These are phyloP conservation scores for Netelia virgata DNA, from an alignment of 2,888 invertebrate genomes.

Conservation along the genomic window DNA sequence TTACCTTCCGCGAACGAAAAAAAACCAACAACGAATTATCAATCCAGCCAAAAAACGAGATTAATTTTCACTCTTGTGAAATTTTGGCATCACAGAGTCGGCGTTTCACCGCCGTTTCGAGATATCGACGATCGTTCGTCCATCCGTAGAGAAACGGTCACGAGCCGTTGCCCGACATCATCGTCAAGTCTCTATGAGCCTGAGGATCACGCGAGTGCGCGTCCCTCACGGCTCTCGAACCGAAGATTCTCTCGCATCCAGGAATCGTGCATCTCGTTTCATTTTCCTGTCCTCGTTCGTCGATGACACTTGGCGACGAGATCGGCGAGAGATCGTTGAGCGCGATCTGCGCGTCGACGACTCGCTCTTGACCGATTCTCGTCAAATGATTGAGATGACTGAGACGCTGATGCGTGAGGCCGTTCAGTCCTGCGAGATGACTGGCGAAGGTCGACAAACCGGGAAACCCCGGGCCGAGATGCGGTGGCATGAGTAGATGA, in stretches of 20 bases:
- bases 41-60: not conserved
- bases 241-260: constrained; percentile 92
- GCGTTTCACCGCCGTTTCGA: constrained; percentile 76
- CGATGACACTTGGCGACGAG: constrained; percentile 72
- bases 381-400: constrained; percentile 78
- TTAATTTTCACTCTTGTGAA: constrained; percentile 37
- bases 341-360: constrained; percentile 38
- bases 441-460: constrained; percentile 84
- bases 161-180: constrained; percentile 80
- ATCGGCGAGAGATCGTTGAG: constrained; percentile 69
- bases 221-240: constrained; percentile 92
- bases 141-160: constrained; percentile 80
- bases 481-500: constrained; percentile 87
- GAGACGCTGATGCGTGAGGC: constrained; percentile 84
- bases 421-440: constrained; percentile 83
- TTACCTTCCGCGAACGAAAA: constrained; percentile 3
- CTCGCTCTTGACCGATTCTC: constrained; percentile 77
- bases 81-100: constrained; percentile 68
- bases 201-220: constrained; percentile 87
- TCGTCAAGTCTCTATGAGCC: constrained; percentile 81
- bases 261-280: constrained; percentile 91
- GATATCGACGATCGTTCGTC: constrained; percentile 73
- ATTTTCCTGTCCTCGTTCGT: constrained; percentile 82
- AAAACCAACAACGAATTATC: not conserved
- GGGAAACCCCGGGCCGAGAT: constrained; percentile 87